These are phyloP conservation scores for Potamarius usumacintae DNA, from an alignment of 2,113 vertebrate species.

Conservation along the genomic window DNA sequence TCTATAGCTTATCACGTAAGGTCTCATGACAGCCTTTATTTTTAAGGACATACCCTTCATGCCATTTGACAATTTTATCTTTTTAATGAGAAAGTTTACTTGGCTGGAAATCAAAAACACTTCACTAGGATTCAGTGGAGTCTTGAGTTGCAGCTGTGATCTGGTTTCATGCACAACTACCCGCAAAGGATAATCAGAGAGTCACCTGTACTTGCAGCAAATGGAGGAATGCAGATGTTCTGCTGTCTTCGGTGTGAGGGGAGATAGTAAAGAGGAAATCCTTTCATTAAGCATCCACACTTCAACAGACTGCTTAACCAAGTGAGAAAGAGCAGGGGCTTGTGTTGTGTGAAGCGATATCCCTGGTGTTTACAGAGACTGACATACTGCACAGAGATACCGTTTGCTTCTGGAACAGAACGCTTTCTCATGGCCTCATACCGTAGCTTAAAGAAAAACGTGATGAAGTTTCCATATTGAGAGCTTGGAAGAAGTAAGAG, in stretches of 20 bases:
- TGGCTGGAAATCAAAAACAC: background rate
- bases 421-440: background rate
- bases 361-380: constrained; percentile 14
- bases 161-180: background rate
- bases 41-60: background rate
- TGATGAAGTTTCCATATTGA: background rate
- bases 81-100: background rate
- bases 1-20: background rate
- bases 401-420: background rate
- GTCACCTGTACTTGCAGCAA: background rate
- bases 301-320: constrained; percentile 32
- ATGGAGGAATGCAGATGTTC: constrained; percentile 28
- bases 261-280: constrained; percentile 34
- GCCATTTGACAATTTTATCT: background rate
- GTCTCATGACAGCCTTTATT: background rate
- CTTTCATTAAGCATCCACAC: constrained; percentile 44
- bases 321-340: constrained; percentile 19
- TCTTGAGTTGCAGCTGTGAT: background rate
- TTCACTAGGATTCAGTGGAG: background rate
- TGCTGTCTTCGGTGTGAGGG: constrained; percentile 21
- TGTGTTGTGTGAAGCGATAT: constrained; percentile 4
- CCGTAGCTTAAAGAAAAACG: background rate
- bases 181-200: background rate
- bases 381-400: constrained; percentile 18
- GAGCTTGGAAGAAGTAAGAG: background rate